Evolutionary conservation across 2,888 invertebrate genomes (phyloP), one percentile per base, ranked within the genome.

Genomic region (Unio pictorum): DNA sequence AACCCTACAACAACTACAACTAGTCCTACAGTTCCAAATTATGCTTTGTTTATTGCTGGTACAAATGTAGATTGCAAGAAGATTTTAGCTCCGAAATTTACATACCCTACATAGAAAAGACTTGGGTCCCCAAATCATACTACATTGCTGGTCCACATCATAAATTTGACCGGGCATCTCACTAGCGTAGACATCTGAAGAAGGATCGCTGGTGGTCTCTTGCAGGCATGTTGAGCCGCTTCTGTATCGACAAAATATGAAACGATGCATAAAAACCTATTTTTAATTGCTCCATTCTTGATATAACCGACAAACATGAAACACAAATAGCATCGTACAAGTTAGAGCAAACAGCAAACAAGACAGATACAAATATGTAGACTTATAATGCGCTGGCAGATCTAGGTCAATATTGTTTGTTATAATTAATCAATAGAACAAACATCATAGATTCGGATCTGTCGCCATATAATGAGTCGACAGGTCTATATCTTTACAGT

Each of bases 51-150:
- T 11, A 11, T 11, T 45, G 15, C 15, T 45, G 4, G 45, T 45
- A 30, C n/a, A 30, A 26, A 26, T 11, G 30, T 8, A 62, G 62
- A 45, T 15, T 18, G 17, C 26, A 68, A 56, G 26, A 4, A 55
- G 30, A 65, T n/a, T 55, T 23, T 18, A 17, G 18, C 23, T 64
- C 4, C 64, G 8, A 18, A 55, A 54, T 55, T 17, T 57, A 73
- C 76, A 64, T 80, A 87, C 87, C 75, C 83, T 78, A 63, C 87
- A 87, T 30, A 86, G 78, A 69, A 81, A 86, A 18, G 86, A 85
- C 1, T 67, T 69, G 11, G 71, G 66, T 18, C 87, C 87, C 78
- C 83, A 84, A 20, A 85, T 81, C 61, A 80, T 73, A 34, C 77
- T 70, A 61, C 87, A 87, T 69, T 87, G 87, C 8, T 82, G 78